phyloP scores from a whole-genome alignment of 2,797 vertebrate species.

The Muraenolepis orangiensis region DNA sequence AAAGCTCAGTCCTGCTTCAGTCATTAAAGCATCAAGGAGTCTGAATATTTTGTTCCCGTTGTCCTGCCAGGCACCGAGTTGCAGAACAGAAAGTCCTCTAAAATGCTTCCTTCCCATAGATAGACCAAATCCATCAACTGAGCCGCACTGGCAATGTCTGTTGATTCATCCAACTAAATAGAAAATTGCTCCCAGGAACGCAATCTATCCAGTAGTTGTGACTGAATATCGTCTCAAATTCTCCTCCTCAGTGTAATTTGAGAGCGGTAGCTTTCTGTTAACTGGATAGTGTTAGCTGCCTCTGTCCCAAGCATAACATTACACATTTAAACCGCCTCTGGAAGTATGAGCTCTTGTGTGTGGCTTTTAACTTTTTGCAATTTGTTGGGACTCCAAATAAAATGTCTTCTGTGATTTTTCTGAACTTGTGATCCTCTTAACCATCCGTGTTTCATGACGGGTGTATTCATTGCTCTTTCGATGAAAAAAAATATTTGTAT shows the following conservation, averaged over 20 bases:
- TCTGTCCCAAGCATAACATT: constrained; percentile 15
- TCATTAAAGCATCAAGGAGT: constrained; percentile 25
- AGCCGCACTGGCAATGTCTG: constrained; percentile 1
- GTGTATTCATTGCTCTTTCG: background rate
- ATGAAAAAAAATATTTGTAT: background rate
- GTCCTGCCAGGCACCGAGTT: constrained; percentile 1
- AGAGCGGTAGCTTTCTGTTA: constrained; percentile 9
- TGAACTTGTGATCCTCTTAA: background rate
- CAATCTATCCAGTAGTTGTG: constrained; percentile 18
- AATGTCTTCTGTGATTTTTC: too few relatives aligned
- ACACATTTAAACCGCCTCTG: constrained; percentile 8
- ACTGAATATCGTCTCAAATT: constrained; percentile 20
- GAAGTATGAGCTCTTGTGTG: constrained; percentile 3
- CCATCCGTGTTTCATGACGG: background rate
- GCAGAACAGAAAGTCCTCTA: constrained; percentile 29
- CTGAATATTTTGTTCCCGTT: constrained; percentile 23
- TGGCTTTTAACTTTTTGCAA: constrained; percentile 15
- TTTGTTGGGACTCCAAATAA: background rate
- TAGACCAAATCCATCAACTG: constrained; percentile 12
- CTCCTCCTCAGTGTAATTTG: constrained; percentile 22
- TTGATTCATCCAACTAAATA: constrained; percentile 29
- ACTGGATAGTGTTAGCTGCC: constrained; percentile 17
- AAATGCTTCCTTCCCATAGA: constrained; percentile 18
- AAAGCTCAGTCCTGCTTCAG: constrained; percentile 15
- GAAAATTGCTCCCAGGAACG: constrained; percentile 14